phyloP scores from a whole-genome alignment of 2,797 vertebrate genomes.

The Darevskia mixta region DNA sequence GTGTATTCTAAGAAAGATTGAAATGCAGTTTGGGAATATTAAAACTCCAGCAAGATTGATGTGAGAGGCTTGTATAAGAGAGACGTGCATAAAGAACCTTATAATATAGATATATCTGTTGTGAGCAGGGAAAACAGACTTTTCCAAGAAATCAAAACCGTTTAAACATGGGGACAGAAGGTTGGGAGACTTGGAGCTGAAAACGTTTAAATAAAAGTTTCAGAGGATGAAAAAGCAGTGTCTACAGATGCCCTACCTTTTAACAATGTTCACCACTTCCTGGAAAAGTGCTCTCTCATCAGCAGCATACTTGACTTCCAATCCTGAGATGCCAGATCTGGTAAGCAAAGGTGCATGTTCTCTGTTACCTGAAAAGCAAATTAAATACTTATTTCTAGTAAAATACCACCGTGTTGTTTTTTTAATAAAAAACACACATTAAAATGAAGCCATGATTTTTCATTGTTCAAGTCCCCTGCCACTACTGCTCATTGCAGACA shows the following conservation, averaged over 20 bases:
- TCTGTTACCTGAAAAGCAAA: constrained; percentile 83
- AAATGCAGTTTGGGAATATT: constrained; percentile 41
- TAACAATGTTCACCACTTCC: constrained; percentile 88
- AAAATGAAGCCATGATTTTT: background rate
- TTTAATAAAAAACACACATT: constrained; percentile 47
- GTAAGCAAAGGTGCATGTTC: constrained; percentile 89
- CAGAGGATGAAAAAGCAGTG: constrained; percentile 71
- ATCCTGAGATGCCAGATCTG: constrained; percentile 92
- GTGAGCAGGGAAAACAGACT: constrained; percentile 65
- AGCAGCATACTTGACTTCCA: constrained; percentile 89
- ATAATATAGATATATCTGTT: constrained; percentile 62
- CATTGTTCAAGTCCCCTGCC: background rate
- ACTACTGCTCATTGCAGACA: background rate
- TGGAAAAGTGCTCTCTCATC: constrained; percentile 95
- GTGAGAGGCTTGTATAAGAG: constrained; percentile 45
- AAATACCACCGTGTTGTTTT: constrained; percentile 35
- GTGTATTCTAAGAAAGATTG: constrained; percentile 23
- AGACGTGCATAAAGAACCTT: constrained; percentile 63
- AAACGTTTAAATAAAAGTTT: constrained; percentile 66
- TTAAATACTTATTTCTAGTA: constrained; percentile 68
- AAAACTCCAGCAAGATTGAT: constrained; percentile 50
- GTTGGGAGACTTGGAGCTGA: constrained; percentile 52
- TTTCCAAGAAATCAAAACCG: constrained; percentile 63
- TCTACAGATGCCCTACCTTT: constrained; percentile 85
- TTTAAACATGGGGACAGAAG: constrained; percentile 40